Evolutionary conservation across 2,888 invertebrate genomes (phyloP), one percentile per base, ranked within the genome.

Genomic region (Argynnis bischoffii): DNA sequence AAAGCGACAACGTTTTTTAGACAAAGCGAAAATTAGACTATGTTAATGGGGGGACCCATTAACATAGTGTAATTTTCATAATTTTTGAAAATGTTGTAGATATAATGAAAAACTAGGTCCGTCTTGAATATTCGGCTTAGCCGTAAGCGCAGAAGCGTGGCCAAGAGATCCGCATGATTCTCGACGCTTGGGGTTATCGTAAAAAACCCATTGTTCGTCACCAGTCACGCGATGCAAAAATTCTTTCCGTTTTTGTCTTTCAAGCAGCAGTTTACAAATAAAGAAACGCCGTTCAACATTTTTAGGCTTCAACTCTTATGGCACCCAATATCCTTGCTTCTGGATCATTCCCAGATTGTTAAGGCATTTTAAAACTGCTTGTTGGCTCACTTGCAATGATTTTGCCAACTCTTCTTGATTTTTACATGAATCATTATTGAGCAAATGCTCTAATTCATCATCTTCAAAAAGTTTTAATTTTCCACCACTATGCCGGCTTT

Each of bases 401-500:
- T 8, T 4, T 16, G 50, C n/a, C 16, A n/a, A 16, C 50, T 50
- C n/a, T 8, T 50, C 16, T 50, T 50, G 50, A 50, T 0, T 50
- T 50, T 50, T 4, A 8, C 50, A 50, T 2, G 50, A 50, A 15
- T 50, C 50, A 16, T 50, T 16, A 50, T 16, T 50, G 14, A 50
- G 50, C 16, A 50, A 50, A 50, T 26, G 50, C 50, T 16, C 16
- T 5, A 50, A 16, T 50, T 50, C 50, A 1, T 50, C n/a, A 16
- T 50, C 50, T 16, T 50, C 6, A 50, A 50, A 50, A 50, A 16
- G 6, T 5, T 50, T 16, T 8, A 1, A n/a, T 50, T 16, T 50
- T 3, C 16, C 50, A 50, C 50, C 50, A 16, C 50, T 3, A n/a
- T 50, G 50, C 50, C 50, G 16, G 48, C 63, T 59, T 66, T 69